A percentile compares a stretch with the other conserved stretches of the same genome.
Evolutionary conservation across 2,797 vertebrate genomes (phyloP).

Genomic region (Dallia pectoralis): DNA sequence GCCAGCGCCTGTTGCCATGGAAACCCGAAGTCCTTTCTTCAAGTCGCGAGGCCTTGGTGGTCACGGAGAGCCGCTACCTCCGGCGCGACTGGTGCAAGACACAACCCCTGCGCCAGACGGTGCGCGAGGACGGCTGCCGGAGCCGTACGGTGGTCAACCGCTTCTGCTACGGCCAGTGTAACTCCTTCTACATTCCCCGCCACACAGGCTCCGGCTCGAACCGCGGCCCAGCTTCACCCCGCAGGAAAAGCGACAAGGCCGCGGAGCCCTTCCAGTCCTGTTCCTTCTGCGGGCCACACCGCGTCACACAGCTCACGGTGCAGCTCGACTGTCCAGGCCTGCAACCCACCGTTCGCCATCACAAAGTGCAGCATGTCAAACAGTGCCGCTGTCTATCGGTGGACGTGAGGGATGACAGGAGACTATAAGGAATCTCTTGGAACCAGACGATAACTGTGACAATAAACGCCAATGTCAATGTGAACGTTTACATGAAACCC

Average conservation of each 20-base stretch:
- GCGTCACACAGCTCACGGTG: conserved; percentile 89
- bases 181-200: conserved; percentile 99
- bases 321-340: conserved; percentile 91
- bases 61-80: conserved; percentile 95
- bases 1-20: conserved; percentile 76
- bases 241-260: conserved; percentile 71
- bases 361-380: conserved; percentile 94
- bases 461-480: neutral
- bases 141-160: conserved; percentile 95
- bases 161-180: conserved; percentile 99
- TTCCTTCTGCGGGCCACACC: conserved; percentile 94
- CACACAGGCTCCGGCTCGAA: conserved; percentile 75
- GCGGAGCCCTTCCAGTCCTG: conserved; percentile 96
- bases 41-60: conserved; percentile 93
- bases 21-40: conserved; percentile 92
- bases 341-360: conserved; percentile 89
- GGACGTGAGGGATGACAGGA: conserved; percentile 77
- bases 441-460: neutral
- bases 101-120: conserved; percentile 91
- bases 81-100: conserved; percentile 99
- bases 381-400: conserved; percentile 95
- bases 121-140: conserved; percentile 90
- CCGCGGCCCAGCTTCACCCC: conserved; percentile 56
- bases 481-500: conserved; percentile 9
- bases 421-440: conserved; percentile 69